Evolutionary conservation across 2,797 vertebrate genomes (phyloP).

Genomic region (Knipowitschia caucasica): DNA sequence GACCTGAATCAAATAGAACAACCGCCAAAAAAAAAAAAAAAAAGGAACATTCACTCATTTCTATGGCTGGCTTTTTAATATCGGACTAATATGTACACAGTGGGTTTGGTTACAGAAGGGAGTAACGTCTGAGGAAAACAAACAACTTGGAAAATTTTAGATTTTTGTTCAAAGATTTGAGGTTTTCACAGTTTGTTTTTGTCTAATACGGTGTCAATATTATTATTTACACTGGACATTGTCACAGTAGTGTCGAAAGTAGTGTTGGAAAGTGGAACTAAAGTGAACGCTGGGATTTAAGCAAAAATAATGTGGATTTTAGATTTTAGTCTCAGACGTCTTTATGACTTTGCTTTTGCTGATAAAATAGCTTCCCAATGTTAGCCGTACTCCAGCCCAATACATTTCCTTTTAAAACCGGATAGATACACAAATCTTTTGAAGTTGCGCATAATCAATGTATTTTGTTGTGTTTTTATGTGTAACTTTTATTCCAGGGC

Average conservation of each 20-base stretch:
- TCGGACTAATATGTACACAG: constrained; percentile 44
- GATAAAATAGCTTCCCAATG: too few relatives aligned
- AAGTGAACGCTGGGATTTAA: constrained; percentile 36
- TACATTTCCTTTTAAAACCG: too few relatives aligned
- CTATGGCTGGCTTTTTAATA: constrained; percentile 43
- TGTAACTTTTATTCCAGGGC: too few relatives aligned
- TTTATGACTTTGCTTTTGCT: too few relatives aligned
- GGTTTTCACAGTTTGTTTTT: constrained; percentile 64
- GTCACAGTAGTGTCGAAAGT: constrained; percentile 57
- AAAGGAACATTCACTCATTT: constrained; percentile 30
- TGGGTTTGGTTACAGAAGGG: constrained; percentile 48
- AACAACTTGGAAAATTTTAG: constrained; percentile 19
- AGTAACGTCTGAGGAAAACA: constrained; percentile 42
- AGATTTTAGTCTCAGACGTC: not conserved
- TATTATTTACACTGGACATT: constrained; percentile 37
- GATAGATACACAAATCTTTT: too few relatives aligned
- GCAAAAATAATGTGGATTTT: not conserved
- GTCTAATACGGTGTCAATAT: constrained; percentile 15
- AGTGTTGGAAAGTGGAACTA: constrained; percentile 41
- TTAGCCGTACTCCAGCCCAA: too few relatives aligned
- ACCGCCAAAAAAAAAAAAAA: constrained; percentile 11
- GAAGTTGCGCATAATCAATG: too few relatives aligned
- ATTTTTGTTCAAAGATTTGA: constrained; percentile 7
- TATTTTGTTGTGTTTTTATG: too few relatives aligned
- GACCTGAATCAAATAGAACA: not conserved